These are phyloP conservation scores for Sweltsa coloradensis DNA, from an alignment of 1,140 invertebrate genomes.

Conservation along the genomic window DNA sequence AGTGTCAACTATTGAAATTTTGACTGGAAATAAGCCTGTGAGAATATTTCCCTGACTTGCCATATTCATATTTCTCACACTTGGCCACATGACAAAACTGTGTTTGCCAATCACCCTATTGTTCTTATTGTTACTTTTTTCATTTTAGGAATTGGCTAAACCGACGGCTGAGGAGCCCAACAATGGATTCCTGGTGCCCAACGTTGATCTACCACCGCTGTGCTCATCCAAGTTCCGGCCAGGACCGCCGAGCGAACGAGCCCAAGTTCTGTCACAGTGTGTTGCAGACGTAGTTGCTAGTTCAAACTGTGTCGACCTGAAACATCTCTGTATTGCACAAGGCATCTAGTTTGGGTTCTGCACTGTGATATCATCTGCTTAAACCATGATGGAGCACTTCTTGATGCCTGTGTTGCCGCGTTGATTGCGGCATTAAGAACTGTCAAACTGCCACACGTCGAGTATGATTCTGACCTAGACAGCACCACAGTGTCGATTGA, in stretches of 20 bases:
- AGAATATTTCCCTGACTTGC: too few relatives aligned
- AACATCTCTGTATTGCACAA: constrained; percentile 54
- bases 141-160: constrained; percentile 57
- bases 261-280: constrained; percentile 58
- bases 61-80: too few relatives aligned
- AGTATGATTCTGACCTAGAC: constrained; percentile 49
- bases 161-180: constrained; percentile 56
- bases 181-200: constrained; percentile 62
- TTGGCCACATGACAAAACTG: too few relatives aligned
- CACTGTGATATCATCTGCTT: constrained; percentile 70
- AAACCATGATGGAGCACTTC: constrained; percentile 67
- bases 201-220: constrained; percentile 61
- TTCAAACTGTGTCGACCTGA: constrained; percentile 51
- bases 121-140: too few relatives aligned
- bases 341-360: constrained; percentile 67
- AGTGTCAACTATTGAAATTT: too few relatives aligned
- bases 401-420: constrained; percentile 62
- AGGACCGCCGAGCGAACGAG: constrained; percentile 63
- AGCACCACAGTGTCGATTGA: constrained; percentile 40
- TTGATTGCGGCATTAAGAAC: constrained; percentile 59
- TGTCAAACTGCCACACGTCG: constrained; percentile 50
- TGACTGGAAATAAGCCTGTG: too few relatives aligned
- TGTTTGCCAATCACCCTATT: too few relatives aligned
- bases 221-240: constrained; percentile 63
- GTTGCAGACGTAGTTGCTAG: constrained; percentile 54